Conservation (phyloP, 2,888 invertebrate species). For the Buathra laborator region DNA sequence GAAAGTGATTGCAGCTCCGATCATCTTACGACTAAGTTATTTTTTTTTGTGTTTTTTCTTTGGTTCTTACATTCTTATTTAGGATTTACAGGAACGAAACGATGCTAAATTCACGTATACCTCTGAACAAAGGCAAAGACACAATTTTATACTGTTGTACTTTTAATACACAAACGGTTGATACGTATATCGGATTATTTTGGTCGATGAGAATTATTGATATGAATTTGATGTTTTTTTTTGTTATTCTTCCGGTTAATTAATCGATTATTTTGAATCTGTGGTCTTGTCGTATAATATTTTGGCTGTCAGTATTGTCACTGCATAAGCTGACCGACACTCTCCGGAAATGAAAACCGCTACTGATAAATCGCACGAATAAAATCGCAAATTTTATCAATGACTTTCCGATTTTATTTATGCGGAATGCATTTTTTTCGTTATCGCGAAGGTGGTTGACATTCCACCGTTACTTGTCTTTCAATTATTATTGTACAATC, state of each 20-base stretch:
- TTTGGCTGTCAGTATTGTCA: slow-evolving; percentile 34
- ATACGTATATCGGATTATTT: slow-evolving; percentile 41
- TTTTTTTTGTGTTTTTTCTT: slow-evolving; percentile 51
- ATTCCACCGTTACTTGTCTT: slow-evolving; percentile 21
- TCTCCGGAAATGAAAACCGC: not conserved
- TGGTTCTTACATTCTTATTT: slow-evolving; percentile 50
- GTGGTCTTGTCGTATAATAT: slow-evolving; percentile 8
- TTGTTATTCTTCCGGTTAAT: not conserved
- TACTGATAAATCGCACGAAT: slow-evolving; percentile 24
- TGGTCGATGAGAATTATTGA: slow-evolving; percentile 52
- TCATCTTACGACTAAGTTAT: slow-evolving; percentile 45
- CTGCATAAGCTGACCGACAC: slow-evolving; percentile 28
- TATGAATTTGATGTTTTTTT: slow-evolving; percentile 10
- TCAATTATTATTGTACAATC: slow-evolving; percentile 66
- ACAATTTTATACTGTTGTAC: not conserved
- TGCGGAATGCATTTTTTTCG: slow-evolving; percentile 4
- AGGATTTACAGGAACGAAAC: slow-evolving; percentile 48
- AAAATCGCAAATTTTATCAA: not conserved
- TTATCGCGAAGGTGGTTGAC: not conserved
- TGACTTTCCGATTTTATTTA: not conserved
- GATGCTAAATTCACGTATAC: not conserved
- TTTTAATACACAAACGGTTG: slow-evolving; percentile 27
- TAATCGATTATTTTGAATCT: not conserved
- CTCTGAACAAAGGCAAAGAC: slow-evolving; percentile 7
- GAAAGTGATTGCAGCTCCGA: slow-evolving; percentile 57